Evolutionary conservation across 2,797 vertebrate genomes (phyloP).

Genomic region (Sebastes matsubarae): DNA sequence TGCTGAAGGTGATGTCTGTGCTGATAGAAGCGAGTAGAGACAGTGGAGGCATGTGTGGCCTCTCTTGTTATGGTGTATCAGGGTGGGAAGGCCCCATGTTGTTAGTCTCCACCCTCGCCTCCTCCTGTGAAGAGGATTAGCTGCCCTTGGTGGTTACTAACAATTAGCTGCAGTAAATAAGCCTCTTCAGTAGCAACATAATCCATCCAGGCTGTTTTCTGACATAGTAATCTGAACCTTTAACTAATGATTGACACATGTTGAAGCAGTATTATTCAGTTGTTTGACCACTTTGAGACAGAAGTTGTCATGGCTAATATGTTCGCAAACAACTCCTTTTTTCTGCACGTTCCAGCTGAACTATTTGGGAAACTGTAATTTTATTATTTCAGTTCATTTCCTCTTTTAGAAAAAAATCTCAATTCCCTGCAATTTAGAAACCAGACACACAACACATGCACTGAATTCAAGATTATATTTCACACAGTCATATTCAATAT

Average conservation of each 20-base stretch:
- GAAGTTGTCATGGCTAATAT: neutral
- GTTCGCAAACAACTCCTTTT: neutral
- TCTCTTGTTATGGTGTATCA: constrained; percentile 28
- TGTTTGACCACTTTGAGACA: neutral
- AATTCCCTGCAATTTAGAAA: neutral
- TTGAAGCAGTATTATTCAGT: neutral
- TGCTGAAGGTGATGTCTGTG: neutral
- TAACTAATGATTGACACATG: constrained; percentile 11
- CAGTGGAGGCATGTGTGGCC: constrained; percentile 8
- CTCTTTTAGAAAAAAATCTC: neutral
- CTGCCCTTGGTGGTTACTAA: constrained; percentile 56
- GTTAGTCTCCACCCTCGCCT: constrained; percentile 43
- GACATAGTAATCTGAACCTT: constrained; percentile 43
- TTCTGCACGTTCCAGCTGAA: accelerated
- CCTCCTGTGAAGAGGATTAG: constrained; percentile 69
- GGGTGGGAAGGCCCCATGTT: constrained; percentile 38
- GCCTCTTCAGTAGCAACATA: constrained; percentile 46
- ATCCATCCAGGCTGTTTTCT: constrained; percentile 48
- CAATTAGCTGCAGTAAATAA: constrained; percentile 67
- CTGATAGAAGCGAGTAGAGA: neutral
- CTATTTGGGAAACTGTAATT: neutral
- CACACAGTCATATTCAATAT: neutral
- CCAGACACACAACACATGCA: neutral
- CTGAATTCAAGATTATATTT: neutral
- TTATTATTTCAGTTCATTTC: neutral